Percentiles rank a stretch among this genome's conserved stretches.
These are phyloP conservation scores for Agraylea sexmaculata DNA, from an alignment of 1,140 invertebrate species.

Conservation along the genomic window DNA sequence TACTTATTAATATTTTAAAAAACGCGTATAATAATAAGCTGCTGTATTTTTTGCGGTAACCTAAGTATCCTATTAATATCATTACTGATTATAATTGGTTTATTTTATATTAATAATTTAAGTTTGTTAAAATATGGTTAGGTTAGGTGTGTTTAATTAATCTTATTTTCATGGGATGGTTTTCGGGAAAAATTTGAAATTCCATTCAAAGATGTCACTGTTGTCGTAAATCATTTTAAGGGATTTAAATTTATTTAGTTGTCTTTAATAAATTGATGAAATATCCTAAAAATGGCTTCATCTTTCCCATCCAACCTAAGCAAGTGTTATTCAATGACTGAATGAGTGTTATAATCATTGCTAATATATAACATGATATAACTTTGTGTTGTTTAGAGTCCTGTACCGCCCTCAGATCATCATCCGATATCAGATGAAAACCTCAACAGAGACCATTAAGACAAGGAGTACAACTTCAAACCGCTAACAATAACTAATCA, in stretches of 20 bases:
- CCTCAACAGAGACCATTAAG: slow-evolving; percentile 50
- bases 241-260: slow-evolving; percentile 2
- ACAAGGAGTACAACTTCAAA: slow-evolving; percentile 13
- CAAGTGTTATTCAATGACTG: not conserved
- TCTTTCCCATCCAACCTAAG: not conserved
- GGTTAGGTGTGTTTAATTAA: too few species aligned
- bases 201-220: slow-evolving; percentile 4
- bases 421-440: slow-evolving; percentile 54
- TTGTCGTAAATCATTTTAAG: slow-evolving; percentile 3
- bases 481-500: slow-evolving; percentile 18
- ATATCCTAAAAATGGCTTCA: not conserved
- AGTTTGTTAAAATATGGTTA: too few species aligned
- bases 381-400: slow-evolving; percentile 48
- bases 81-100: too few species aligned
- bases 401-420: slow-evolving; percentile 45
- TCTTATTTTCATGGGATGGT: too few species aligned
- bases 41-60: too few species aligned
- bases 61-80: too few species aligned
- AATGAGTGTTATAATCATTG: not conserved
- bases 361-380: too few species aligned
- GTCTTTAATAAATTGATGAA: not conserved
- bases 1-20: too few species aligned
- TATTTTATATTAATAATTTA: too few species aligned
- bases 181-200: too few species aligned
- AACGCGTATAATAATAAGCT: too few species aligned